Evolutionary conservation across 2,797 vertebrate species (phyloP).

Genomic region (Hozukius guyotensis): DNA sequence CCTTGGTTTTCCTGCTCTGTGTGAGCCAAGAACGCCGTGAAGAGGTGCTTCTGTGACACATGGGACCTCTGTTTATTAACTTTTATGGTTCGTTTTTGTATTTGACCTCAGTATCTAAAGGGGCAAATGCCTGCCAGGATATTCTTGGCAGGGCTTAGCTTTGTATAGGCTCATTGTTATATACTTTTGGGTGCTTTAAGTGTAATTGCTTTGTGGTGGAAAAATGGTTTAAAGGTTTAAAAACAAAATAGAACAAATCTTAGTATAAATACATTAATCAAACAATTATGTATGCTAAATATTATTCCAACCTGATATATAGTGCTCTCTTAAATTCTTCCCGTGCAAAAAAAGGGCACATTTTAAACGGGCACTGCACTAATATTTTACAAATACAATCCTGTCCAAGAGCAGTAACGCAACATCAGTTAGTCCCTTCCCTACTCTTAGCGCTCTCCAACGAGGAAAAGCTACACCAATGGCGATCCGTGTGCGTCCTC

Average conservation of each 20-base stretch:
- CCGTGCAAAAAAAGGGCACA: too few species aligned
- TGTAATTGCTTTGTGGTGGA: neutral
- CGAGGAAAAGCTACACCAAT: neutral
- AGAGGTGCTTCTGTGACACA: conserved; percentile 24
- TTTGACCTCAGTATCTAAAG: conserved; percentile 35
- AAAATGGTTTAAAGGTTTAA: neutral
- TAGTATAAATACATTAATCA: neutral
- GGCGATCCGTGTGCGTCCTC: too few species aligned
- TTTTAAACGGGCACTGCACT: too few species aligned
- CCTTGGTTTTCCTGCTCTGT: conserved; percentile 24
- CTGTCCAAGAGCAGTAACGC: too few species aligned
- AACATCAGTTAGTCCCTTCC: too few species aligned
- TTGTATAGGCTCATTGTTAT: neutral
- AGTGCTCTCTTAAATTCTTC: too few species aligned
- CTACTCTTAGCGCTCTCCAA: neutral
- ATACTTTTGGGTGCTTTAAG: neutral
- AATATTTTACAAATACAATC: too few species aligned
- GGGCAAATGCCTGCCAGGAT: conserved; percentile 11
- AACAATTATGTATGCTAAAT: neutral
- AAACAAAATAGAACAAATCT: neutral
- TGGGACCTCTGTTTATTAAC: conserved; percentile 28
- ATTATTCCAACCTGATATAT: neutral
- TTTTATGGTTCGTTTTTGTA: conserved; percentile 24
- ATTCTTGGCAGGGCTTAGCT: conserved; percentile 8
- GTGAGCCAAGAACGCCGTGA: conserved; percentile 15